Evolutionary conservation across 2,888 invertebrate genomes (phyloP).

Genomic region (Yponomeuta sedellus): DNA sequence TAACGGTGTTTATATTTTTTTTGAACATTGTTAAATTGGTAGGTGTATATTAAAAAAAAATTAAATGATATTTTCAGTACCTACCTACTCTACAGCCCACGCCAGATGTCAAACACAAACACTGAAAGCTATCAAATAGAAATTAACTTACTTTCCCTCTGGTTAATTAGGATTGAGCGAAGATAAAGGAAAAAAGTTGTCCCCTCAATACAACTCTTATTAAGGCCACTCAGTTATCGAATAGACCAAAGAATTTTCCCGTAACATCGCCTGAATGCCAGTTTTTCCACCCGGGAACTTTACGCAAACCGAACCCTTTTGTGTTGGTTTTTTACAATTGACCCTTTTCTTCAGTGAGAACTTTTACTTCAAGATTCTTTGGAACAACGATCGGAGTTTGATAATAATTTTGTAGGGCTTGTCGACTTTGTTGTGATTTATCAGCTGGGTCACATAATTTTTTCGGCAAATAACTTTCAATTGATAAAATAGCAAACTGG

Average conservation of each 20-base stretch:
- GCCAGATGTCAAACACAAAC: background rate
- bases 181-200: conserved; percentile 29
- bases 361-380: conserved; percentile 27
- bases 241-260: conserved; percentile 16
- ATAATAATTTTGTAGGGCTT: conserved; percentile 16
- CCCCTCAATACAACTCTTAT: conserved; percentile 26
- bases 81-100: background rate
- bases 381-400: conserved; percentile 9
- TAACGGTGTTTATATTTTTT: conserved; percentile 11
- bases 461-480: too few relatives aligned
- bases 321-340: conserved; percentile 17
- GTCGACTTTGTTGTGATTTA: background rate
- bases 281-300: conserved; percentile 14
- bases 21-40: background rate
- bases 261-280: conserved; percentile 16
- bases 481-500: too few relatives aligned
- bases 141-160: conserved; percentile 13
- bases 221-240: conserved; percentile 15
- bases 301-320: conserved; percentile 12
- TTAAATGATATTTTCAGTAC: background rate
- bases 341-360: conserved; percentile 23
- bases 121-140: background rate
- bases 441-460: background rate
- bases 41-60: too few relatives aligned
- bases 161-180: conserved; percentile 63